phyloP scores from a whole-genome alignment of 2,113 vertebrate genomes.

The Neotragus moschatus region DNA sequence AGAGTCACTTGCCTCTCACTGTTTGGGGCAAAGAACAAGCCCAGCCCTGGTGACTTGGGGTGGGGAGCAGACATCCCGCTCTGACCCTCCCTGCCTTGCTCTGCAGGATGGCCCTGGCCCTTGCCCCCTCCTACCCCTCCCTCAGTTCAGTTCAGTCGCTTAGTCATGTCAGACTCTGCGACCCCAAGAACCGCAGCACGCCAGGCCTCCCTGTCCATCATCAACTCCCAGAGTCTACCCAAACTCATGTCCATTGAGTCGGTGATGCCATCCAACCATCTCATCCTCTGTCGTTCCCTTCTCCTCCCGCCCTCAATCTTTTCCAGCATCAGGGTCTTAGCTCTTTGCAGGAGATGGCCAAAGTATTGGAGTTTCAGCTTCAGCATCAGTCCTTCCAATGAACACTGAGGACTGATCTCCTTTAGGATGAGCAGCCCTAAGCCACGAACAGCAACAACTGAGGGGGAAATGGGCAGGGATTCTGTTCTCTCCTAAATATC shows the following conservation, averaged over 20 bases:
- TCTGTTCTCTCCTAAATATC: neutral
- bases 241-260: neutral
- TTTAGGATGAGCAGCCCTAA: neutral
- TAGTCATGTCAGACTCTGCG: accelerated
- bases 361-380: neutral
- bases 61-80: neutral
- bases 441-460: neutral
- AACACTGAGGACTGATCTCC: neutral
- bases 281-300: neutral
- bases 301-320: neutral
- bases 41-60: neutral
- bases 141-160: neutral
- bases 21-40: neutral
- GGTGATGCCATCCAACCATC: neutral
- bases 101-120: neutral
- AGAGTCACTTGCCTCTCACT: neutral
- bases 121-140: neutral
- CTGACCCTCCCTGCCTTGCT: neutral
- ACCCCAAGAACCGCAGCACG: neutral
- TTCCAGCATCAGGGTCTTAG: neutral
- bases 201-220: neutral
- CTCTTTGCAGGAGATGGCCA: neutral
- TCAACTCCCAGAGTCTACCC: neutral
- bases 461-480: neutral
- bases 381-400: neutral